These are phyloP conservation scores for Apis florea DNA, from an alignment of 1,140 invertebrate genomes.

Conservation along the genomic window DNA sequence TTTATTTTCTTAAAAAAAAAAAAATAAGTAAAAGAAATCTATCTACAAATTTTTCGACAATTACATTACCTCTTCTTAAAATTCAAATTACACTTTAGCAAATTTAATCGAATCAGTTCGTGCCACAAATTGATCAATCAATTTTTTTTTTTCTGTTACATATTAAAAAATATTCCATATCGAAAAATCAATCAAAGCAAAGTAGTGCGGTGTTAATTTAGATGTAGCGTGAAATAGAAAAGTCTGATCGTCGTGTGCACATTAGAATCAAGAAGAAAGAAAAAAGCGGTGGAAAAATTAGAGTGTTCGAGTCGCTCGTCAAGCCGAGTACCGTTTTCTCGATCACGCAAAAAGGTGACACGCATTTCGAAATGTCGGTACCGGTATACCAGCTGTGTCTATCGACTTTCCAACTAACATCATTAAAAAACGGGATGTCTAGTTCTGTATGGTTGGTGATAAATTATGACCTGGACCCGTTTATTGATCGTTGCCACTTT, in stretches of 20 bases:
- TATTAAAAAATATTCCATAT: background rate
- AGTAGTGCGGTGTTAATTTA: conserved; percentile 2
- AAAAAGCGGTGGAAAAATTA: conserved; percentile 10
- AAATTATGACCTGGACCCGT: background rate
- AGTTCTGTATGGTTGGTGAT: background rate
- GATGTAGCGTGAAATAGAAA: background rate
- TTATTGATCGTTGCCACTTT: background rate
- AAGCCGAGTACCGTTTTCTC: conserved; percentile 48
- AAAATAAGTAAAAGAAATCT: no score
- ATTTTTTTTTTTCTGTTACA: background rate
- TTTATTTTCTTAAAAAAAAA: no score
- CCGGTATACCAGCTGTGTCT: background rate
- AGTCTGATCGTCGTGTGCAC: background rate
- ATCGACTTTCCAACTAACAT: conserved; percentile 23
- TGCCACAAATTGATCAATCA: background rate
- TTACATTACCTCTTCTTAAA: no score
- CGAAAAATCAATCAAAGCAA: background rate
- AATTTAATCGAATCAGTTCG: no score
- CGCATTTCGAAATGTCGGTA: conserved; percentile 51
- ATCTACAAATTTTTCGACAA: no score
- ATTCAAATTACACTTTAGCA: no score
- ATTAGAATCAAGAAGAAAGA: background rate
- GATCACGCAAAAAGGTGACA: conserved; percentile 59
- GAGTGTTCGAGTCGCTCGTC: conserved; percentile 43
- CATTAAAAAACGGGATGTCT: background rate